Evolutionary conservation across 2,797 vertebrate species (phyloP), one percentile per base, ranked within the genome.

Genomic region (Tauraco hartlaubi): DNA sequence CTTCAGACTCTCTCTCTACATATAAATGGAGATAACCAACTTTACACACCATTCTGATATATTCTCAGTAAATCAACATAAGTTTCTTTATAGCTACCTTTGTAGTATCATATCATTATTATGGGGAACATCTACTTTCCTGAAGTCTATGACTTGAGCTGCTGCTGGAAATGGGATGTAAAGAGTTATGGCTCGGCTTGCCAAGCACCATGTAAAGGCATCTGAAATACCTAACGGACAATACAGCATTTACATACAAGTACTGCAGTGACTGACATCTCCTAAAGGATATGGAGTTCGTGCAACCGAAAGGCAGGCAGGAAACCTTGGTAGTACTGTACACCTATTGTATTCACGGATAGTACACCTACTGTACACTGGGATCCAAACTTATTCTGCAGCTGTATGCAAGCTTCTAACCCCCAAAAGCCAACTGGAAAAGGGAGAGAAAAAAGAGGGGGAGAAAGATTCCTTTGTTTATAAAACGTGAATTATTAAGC

Each of bases 401-500:
- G 96, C 91, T 97, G 93, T 92, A 86, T 88, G 64, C 92, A 94
- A 88, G 69, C 62, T 87, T 96, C 78, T 95, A 92, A 77, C 12
- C 35, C 67, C 83, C 31, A 73, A 92, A 92, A 92, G 31, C 66
- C 69, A 75, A 92, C 49, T 81, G 73, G 83, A 93, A 85, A 93
- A 28, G 9, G 44, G 46, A 78, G 63, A 71, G 69, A 79, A 92
- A 83, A 94, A 85, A 92, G 31, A 19, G 0, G 12, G 77, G 82
- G 84, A 96, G 93, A 96, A 97, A 94, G 94, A 97, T 95, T 85
- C 90, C 95, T 96, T 96, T 95, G 91, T 97, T 95, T 96, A 85
- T 87, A 92, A 92, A 91, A 96, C 4, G 33, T 96, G 91, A 97
- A 95, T 97, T 97, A 97, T 97, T 94, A 97, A 96, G 97, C 95